These are phyloP conservation scores for Petaurus breviceps DNA, from an alignment of 2,113 vertebrate species.

Conservation along the genomic window DNA sequence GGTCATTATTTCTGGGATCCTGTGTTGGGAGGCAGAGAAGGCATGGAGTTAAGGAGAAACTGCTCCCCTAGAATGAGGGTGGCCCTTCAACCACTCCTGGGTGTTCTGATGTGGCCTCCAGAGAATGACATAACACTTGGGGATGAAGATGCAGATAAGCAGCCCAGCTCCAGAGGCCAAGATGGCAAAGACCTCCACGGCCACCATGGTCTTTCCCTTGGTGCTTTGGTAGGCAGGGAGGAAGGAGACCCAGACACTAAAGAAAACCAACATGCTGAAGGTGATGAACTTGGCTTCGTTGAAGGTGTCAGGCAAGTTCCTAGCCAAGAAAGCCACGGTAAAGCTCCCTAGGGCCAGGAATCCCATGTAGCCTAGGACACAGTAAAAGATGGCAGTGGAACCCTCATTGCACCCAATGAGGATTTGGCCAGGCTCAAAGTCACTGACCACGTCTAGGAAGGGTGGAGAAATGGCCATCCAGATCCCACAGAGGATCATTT, in stretches of 20 bases:
- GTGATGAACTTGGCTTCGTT: constrained; percentile 41
- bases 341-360: neutral
- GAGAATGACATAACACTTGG: constrained; percentile 39
- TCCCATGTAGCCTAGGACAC: neutral
- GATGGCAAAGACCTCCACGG: constrained; percentile 29
- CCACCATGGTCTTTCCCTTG: constrained; percentile 3
- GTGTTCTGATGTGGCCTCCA: neutral
- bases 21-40: neutral
- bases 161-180: constrained; percentile 29
- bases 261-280: constrained; percentile 37
- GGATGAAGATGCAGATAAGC: constrained; percentile 28
- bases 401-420: neutral
- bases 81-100: neutral
- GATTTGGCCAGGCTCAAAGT: neutral
- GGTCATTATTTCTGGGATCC: neutral
- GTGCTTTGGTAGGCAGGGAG: neutral
- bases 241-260: constrained; percentile 22
- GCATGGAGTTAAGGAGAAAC: neutral
- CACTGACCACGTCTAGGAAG: neutral
- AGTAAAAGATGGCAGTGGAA: neutral
- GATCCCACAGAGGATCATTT: neutral
- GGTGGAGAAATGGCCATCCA: neutral
- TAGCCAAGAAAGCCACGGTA: constrained; percentile 31
- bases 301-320: constrained; percentile 39
- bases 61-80: neutral